Conservation (phyloP, 2,797 vertebrate genomes). For the Propithecus perrieri region DNA sequence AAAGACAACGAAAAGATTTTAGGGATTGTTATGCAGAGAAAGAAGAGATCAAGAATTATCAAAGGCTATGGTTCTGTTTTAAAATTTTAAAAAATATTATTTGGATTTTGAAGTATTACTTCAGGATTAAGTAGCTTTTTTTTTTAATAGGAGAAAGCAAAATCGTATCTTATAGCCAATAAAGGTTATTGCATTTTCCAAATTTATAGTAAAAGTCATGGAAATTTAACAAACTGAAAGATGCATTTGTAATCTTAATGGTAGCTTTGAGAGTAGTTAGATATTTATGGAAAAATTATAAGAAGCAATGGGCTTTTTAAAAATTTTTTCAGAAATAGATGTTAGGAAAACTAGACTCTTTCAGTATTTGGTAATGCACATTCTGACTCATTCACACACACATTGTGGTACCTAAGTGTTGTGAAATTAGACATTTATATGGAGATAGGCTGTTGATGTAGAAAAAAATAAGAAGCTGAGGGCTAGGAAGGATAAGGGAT, state of each 20-base stretch:
- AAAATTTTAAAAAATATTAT: not conserved
- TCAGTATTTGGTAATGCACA: not conserved
- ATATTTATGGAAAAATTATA: conserved; percentile 76
- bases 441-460: not conserved
- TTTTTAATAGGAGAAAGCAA: not conserved
- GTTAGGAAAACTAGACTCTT: conserved; percentile 45
- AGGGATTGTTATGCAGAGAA: not conserved
- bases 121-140: conserved; percentile 6
- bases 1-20: conserved; percentile 32
- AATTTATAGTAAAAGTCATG: conserved; percentile 63
- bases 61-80: not conserved
- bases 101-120: conserved; percentile 30
- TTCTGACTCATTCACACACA: conserved; percentile 35
- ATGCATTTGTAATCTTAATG: conserved; percentile 27
- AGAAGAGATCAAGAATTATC: not conserved
- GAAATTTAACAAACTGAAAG: conserved; percentile 64
- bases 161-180: conserved; percentile 31
- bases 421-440: conserved; percentile 45
- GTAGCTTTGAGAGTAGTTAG: conserved; percentile 66
- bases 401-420: conserved; percentile 20
- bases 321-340: conserved; percentile 23
- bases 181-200: conserved; percentile 44
- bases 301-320: conserved; percentile 12
- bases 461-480: not conserved
- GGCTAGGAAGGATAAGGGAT: not conserved